Base-by-base conservation (phyloP, 2,888 invertebrate genomes). In the Acanthoscelides obtectus region DNA sequence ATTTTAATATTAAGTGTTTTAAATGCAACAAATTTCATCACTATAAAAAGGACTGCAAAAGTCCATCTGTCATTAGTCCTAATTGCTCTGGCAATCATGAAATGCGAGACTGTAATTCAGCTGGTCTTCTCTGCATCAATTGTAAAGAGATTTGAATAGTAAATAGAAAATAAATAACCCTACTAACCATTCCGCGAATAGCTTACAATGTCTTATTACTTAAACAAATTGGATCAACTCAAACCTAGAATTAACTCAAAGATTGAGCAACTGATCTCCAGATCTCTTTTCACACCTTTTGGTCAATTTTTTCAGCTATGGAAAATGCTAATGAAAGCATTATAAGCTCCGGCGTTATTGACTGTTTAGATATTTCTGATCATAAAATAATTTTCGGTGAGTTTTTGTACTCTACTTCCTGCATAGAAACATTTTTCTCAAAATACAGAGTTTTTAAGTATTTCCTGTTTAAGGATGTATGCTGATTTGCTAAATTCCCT, bases 1-100 rank as follows among this genome's bases (percentile, higher is more conserved):
- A 69, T 69, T 12, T 69, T 3, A 63, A 20, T 22, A 6, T 69
- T 22, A 19, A 22, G 17, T 69, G 69, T 22, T 69, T 64, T 22
- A 64, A 64, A 8, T 69, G 69, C 20, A n/a, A 22, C 17, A 22
- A 22, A 22, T 69, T 22, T 65, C 64, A 64, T 1, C 69, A 69
- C 21, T 8, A 21, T 12, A 22, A 69, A 19, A 69, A 69, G 22
- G 25, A 69, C 19, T 69, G 69, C 19, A n/a, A 20, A 2, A 22
- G 12, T 19, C 25, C 64, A 2, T 8, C n/a, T 3, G 68, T 69
- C 2, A 64, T 64, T 5, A 64, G 69, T 65, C 65, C 69, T 22
- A 63, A 69, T 0, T 69, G 69, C 17, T 22, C 69, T 6, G 65
- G 65, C 4, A n/a, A 6, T 19, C 69, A 69, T 22, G 64, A 64